Percentiles rank a stretch among this genome's conserved stretches.
Evolutionary conservation across 2,113 vertebrate species (phyloP).

Genomic region (Spheniscus mendiculus): DNA sequence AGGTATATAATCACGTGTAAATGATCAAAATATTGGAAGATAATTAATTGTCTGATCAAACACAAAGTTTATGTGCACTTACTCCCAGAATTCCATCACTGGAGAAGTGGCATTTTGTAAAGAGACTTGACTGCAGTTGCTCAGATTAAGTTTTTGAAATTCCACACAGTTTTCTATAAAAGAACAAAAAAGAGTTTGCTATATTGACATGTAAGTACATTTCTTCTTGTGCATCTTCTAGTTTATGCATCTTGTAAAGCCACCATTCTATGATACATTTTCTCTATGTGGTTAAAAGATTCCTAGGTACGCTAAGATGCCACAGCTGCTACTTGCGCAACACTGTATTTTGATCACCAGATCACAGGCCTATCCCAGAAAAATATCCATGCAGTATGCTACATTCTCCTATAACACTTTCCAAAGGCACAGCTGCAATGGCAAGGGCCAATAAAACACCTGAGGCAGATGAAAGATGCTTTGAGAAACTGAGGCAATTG

Average conservation of each 20-base stretch:
- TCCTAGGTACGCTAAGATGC: background rate
- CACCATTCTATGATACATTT: background rate
- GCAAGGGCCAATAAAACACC: background rate
- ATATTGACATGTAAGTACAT: background rate
- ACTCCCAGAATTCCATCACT: constrained; percentile 99
- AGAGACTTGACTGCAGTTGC: constrained; percentile 85
- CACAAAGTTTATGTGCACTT: constrained; percentile 74
- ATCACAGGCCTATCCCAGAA: background rate
- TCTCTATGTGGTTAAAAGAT: background rate
- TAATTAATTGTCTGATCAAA: background rate
- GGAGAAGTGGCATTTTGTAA: constrained; percentile 92
- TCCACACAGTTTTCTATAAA: constrained; percentile 92
- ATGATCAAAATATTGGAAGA: background rate
- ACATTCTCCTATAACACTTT: background rate
- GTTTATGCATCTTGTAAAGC: background rate
- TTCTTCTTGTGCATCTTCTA: background rate
- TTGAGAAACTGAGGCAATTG: background rate
- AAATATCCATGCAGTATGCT: background rate
- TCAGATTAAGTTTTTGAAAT: constrained; percentile 90
- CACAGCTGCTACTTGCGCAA: background rate
- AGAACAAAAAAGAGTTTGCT: constrained; percentile 5
- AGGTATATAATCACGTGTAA: background rate
- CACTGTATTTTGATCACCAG: background rate
- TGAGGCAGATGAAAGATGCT: background rate
- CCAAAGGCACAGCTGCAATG: background rate